These are phyloP conservation scores for Delphinus delphis DNA, from an alignment of 2,113 vertebrate species.

Conservation along the genomic window DNA sequence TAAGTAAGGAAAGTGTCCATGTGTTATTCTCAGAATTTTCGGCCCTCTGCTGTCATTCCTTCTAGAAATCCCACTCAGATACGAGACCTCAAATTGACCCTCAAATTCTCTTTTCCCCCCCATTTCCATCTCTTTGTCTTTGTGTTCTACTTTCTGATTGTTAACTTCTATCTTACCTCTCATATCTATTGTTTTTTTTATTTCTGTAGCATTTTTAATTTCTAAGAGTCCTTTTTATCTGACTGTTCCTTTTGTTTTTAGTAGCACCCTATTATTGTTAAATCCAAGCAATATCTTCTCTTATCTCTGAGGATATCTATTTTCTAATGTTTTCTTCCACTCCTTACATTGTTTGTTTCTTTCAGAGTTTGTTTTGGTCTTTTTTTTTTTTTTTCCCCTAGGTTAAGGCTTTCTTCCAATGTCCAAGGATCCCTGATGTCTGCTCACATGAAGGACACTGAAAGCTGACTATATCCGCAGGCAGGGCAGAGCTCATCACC, in stretches of 20 bases:
- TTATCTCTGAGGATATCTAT: background rate
- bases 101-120: background rate
- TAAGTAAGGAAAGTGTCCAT: background rate
- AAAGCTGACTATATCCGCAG: background rate
- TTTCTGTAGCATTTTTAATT: background rate
- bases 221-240: background rate
- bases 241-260: background rate
- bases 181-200: background rate
- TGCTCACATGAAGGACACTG: background rate
- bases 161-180: background rate
- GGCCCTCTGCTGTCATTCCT: background rate
- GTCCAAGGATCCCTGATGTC: background rate
- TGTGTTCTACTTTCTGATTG: background rate
- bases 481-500: background rate
- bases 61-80: background rate
- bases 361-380: background rate
- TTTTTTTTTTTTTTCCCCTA: background rate
- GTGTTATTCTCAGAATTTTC: background rate
- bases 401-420: background rate
- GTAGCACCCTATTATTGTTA: background rate
- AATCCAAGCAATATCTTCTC: background rate
- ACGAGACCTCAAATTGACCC: background rate
- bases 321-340: background rate
- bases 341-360: background rate
- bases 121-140: background rate